Conservation (phyloP, 2,797 vertebrate species). For the Pitangus sulphuratus region DNA sequence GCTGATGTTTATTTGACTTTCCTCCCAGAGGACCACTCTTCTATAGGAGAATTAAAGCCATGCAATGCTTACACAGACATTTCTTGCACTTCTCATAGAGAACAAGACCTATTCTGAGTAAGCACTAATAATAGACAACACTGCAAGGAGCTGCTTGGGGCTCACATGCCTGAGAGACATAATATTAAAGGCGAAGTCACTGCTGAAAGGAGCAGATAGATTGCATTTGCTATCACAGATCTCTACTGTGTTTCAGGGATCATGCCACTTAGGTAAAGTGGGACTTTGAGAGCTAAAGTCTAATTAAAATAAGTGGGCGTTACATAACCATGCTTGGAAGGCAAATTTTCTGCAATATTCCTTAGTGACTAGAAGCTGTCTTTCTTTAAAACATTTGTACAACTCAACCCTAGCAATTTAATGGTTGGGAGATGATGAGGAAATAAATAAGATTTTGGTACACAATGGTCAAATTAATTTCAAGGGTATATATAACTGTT, state of each 20-base stretch:
- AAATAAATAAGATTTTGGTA: conserved; percentile 36
- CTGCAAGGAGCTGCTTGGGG: background rate
- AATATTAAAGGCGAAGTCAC: background rate
- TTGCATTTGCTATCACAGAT: background rate
- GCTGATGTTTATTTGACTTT: conserved; percentile 56
- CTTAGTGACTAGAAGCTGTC: conserved; percentile 8
- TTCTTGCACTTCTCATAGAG: conserved; percentile 36
- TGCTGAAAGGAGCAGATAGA: background rate
- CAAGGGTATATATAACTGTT: background rate
- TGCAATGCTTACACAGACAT: conserved; percentile 44
- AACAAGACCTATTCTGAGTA: conserved; percentile 14
- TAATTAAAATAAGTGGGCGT: conserved; percentile 36
- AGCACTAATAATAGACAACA: conserved; percentile 23
- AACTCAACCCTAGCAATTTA: conserved; percentile 15
- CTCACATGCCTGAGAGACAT: background rate
- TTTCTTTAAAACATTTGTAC: conserved; percentile 23
- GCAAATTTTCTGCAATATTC: conserved; percentile 46
- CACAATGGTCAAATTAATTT: conserved; percentile 2
- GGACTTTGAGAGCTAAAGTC: conserved; percentile 50
- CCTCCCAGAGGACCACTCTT: conserved; percentile 35
- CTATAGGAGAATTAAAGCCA: conserved; percentile 26
- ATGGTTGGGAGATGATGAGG: conserved; percentile 7
- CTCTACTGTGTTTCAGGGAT: background rate
- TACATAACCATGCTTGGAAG: conserved; percentile 42
- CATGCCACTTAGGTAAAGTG: background rate